A percentile compares a stretch with the other conserved stretches of the same genome.
phyloP scores from a whole-genome alignment of 2,797 vertebrate species.

The Enoplosus armatus region DNA sequence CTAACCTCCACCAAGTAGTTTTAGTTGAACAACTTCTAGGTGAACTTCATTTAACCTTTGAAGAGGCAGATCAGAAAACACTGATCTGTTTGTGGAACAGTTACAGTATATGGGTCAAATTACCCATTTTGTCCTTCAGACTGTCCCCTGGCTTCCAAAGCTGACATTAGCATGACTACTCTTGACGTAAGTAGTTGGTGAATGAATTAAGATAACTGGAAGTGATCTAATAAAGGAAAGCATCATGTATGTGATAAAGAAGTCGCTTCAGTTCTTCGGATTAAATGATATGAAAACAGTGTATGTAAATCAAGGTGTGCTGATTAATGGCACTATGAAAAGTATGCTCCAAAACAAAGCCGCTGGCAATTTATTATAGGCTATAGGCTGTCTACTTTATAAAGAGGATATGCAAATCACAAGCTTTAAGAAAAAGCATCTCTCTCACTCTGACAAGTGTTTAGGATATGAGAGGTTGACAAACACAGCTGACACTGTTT shows the following conservation, averaged over 20 bases:
- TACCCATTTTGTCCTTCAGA: not conserved
- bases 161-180: slow-evolving; percentile 5
- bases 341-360: not conserved
- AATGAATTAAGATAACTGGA: too few relatives aligned
- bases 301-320: not conserved
- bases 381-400: slow-evolving; percentile 16
- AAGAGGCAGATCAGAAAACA: slow-evolving; percentile 2
- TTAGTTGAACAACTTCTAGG: too few relatives aligned
- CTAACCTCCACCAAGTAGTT: not conserved
- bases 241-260: not conserved
- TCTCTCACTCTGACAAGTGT: slow-evolving; percentile 34
- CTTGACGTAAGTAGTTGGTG: too few relatives aligned
- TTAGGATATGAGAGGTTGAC: slow-evolving; percentile 21
- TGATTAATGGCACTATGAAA: slow-evolving; percentile 13
- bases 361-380: not conserved
- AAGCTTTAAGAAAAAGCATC: not conserved
- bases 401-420: slow-evolving; percentile 18
- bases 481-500: slow-evolving; percentile 45
- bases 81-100: not conserved
- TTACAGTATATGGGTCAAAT: not conserved
- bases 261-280: not conserved
- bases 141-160: not conserved
- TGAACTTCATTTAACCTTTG: not conserved
- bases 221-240: slow-evolving; percentile 1
- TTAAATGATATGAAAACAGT: slow-evolving; percentile 3